Evolutionary conservation across 2,113 vertebrate genomes (phyloP).

Genomic region (Dryoscopus gambensis): DNA sequence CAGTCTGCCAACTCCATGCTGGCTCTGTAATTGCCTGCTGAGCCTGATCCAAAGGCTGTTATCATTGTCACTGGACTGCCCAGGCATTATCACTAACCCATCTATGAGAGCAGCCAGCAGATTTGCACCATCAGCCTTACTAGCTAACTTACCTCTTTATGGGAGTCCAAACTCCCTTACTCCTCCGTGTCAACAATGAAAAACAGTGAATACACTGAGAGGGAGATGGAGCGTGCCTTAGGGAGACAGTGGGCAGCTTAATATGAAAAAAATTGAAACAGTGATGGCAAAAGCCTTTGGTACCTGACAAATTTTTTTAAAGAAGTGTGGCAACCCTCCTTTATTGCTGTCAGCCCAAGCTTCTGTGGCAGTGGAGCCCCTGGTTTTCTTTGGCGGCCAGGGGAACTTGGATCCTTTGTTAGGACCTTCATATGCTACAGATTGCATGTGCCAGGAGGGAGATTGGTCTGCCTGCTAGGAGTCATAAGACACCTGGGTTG

Average conservation of each 20-base stretch:
- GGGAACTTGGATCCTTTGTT: not conserved
- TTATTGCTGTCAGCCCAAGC: not conserved
- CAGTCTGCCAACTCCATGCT: not conserved
- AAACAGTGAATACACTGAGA: not conserved
- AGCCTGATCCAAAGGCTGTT: not conserved
- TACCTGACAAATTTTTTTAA: not conserved
- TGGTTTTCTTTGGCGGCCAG: not conserved
- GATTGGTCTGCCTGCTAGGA: not conserved
- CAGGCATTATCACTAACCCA: not conserved
- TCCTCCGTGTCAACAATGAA: not conserved
- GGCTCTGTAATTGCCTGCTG: not conserved
- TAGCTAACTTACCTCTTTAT: not conserved
- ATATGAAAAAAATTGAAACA: not conserved
- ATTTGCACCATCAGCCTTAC: not conserved
- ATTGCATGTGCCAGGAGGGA: not conserved
- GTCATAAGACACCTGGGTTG: not conserved
- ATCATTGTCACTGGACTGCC: not conserved
- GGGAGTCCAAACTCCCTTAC: not conserved
- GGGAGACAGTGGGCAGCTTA: not conserved
- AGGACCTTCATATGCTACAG: not conserved
- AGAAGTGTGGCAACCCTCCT: not conserved
- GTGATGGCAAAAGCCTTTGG: not conserved
- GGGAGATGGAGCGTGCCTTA: fast-evolving
- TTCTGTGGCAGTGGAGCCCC: not conserved
- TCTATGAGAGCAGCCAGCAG: not conserved